phyloP scores from a whole-genome alignment of 2,888 invertebrate genomes.

The Alviniconcha strummeri region DNA sequence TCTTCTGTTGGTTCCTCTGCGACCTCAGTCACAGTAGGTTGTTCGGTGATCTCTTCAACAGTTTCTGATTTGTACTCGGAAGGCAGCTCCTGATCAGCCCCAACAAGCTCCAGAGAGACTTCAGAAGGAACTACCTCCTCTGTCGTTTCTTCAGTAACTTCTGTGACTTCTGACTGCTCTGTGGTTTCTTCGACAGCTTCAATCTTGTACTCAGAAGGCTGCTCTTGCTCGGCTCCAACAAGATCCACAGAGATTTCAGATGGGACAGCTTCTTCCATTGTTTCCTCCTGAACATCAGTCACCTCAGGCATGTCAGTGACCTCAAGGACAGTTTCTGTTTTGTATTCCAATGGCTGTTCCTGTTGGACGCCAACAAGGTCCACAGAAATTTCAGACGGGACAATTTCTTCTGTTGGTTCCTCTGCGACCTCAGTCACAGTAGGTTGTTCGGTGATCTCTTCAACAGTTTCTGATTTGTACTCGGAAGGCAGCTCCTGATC shows the following conservation, averaged over 20 bases:
- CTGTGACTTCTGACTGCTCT: conserved; percentile 36
- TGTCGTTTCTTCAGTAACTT: conserved; percentile 33
- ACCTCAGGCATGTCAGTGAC: conserved; percentile 38
- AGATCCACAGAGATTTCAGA: conserved; percentile 41
- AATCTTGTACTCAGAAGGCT: conserved; percentile 37
- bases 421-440: conserved; percentile 37
- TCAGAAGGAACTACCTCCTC: conserved; percentile 42
- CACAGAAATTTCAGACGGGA: conserved; percentile 37
- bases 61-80: conserved; percentile 36
- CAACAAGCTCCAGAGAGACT: conserved; percentile 33
- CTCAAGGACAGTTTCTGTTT: conserved; percentile 45
- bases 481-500: conserved; percentile 37
- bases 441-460: conserved; percentile 37
- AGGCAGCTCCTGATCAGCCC: conserved; percentile 39
- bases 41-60: conserved; percentile 36
- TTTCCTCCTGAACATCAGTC: conserved; percentile 35
- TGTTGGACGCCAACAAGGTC: conserved; percentile 40
- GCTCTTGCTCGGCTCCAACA: conserved; percentile 24
- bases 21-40: conserved; percentile 36
- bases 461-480: conserved; percentile 34
- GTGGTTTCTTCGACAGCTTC: conserved; percentile 42
- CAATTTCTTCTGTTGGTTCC: conserved; percentile 36
- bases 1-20: conserved; percentile 37
- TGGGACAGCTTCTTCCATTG: conserved; percentile 34
- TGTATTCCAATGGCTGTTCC: conserved; percentile 46